These are phyloP conservation scores for Pseudomyrmex flavicornis DNA, from an alignment of 1,140 invertebrate species.

Conservation along the genomic window DNA sequence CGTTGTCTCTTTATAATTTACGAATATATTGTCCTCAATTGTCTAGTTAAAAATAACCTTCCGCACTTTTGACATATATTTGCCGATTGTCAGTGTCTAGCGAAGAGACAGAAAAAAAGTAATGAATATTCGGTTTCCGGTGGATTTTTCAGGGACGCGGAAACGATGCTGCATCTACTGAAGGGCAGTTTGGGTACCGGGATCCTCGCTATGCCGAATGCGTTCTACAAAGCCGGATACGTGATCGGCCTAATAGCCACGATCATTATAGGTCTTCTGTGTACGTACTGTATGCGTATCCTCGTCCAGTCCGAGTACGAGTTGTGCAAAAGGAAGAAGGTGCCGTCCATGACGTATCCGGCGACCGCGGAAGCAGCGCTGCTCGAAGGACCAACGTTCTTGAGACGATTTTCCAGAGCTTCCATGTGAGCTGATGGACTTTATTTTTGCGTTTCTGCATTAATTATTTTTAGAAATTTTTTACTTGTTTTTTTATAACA, in stretches of 20 bases:
- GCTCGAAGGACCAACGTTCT: constrained; percentile 88
- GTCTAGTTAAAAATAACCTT: not conserved
- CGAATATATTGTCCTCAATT: too few species aligned
- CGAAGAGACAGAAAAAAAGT: not conserved
- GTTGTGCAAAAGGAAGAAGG: constrained; percentile 88
- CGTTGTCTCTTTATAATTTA: too few species aligned
- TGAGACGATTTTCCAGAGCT: constrained; percentile 86
- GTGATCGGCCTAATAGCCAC: constrained; percentile 88
- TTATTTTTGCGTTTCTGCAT: not conserved
- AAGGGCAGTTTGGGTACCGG: constrained; percentile 95
- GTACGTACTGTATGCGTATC: constrained; percentile 93
- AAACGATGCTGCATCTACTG: constrained; percentile 92
- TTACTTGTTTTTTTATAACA: not conserved
- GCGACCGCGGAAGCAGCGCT: constrained; percentile 89
- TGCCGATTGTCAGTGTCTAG: not conserved
- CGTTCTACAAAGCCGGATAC: constrained; percentile 92
- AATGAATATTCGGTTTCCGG: not conserved
- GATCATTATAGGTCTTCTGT: constrained; percentile 89
- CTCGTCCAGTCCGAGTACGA: constrained; percentile 89
- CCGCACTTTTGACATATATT: not conserved
- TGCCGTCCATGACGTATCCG: constrained; percentile 90
- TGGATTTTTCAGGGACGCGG: constrained; percentile 85
- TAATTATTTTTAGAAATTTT: not conserved
- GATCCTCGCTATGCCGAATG: constrained; percentile 94
- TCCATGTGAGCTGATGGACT: constrained; percentile 85